Base-by-base conservation (phyloP, 2,888 invertebrate genomes). In the Macaria liturata region DNA sequence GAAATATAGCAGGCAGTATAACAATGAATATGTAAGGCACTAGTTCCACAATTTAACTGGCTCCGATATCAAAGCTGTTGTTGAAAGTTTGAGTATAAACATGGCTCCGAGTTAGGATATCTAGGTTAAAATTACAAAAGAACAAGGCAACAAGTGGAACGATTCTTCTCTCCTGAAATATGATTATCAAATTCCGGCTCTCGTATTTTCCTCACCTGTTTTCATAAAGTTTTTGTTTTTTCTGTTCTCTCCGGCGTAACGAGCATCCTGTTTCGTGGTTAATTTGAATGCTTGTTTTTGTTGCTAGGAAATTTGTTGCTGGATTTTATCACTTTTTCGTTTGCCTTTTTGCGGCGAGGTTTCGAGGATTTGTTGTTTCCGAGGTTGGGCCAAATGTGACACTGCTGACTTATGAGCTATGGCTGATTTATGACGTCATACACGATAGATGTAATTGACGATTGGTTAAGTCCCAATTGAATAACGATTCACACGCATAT, bases 231-330 rank as follows among this genome's bases (percentile, higher is more conserved):
- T 82, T 76, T 77, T 74, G 74, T 78, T 78, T 82, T 37, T 83
- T 82, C n/a, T 80, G 69, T 81, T 71, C 74, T 73, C 70, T 49
- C 55, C 51, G 67, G 71, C 76, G 76, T 86, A 87, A 88, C 86
- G 85, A 88, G 86, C 84, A 78, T 86, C 87, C 86, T 80, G 85
- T 82, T 80, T 72, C 74, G 79, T 72, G 81, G 86, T 86, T 88
- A 88, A 88, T 88, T 88, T 85, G 81, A 81, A 85, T 83, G 78
- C 81, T 76, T 80, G 81, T 86, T 86, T 83, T 84, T 84, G 81
- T 84, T 78, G 69, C 77, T 75, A 75, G 73, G 73, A 65, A 78
- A 76, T 79, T 84, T 75, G 73, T 73, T 72, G 74, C 74, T 74
- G 76, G 70, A 75, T 79, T 81, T 81, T 78, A 78, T 74, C 73